Percentiles rank a stretch among this genome's conserved stretches.
Conservation (phyloP, 1,140 invertebrate genomes). For the Papilio xuthus region DNA sequence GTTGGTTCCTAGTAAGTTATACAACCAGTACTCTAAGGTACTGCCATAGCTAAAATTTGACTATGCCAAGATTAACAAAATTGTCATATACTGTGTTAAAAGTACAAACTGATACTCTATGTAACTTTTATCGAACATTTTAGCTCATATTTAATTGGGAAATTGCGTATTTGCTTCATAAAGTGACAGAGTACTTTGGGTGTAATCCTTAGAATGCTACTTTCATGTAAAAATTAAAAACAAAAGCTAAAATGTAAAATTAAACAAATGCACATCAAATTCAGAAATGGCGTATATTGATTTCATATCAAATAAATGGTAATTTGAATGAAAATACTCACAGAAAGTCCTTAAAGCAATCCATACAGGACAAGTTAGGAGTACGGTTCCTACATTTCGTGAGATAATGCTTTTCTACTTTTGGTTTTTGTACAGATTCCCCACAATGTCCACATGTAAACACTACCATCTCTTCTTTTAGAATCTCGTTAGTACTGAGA, state of each 20-base stretch:
- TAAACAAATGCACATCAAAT: not conserved
- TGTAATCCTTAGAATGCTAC: too few species aligned
- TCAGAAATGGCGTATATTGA: not conserved
- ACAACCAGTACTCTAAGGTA: too few species aligned
- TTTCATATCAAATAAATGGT: not conserved
- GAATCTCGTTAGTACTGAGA: not conserved
- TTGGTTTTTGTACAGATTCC: constrained; percentile 93
- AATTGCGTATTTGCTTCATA: too few species aligned
- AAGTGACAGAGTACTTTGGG: too few species aligned
- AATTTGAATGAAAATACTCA: constrained; percentile 55
- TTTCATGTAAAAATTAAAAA: too few species aligned
- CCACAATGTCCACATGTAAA: constrained; percentile 96
- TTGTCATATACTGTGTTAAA: too few species aligned
- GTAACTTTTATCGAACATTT: too few species aligned
- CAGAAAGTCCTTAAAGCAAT: constrained; percentile 95
- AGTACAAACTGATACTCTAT: too few species aligned
- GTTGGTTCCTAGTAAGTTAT: too few species aligned
- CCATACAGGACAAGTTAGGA: constrained; percentile 90
- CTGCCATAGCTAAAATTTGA: too few species aligned
- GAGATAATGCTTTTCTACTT: constrained; percentile 95
- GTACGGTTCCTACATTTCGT: constrained; percentile 83
- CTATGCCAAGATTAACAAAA: too few species aligned
- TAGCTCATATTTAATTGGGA: too few species aligned
- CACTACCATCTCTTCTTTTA: constrained; percentile 87
- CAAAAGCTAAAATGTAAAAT: not conserved